phyloP scores from a whole-genome alignment of 2,888 invertebrate genomes.

The Drosophila birchii region DNA sequence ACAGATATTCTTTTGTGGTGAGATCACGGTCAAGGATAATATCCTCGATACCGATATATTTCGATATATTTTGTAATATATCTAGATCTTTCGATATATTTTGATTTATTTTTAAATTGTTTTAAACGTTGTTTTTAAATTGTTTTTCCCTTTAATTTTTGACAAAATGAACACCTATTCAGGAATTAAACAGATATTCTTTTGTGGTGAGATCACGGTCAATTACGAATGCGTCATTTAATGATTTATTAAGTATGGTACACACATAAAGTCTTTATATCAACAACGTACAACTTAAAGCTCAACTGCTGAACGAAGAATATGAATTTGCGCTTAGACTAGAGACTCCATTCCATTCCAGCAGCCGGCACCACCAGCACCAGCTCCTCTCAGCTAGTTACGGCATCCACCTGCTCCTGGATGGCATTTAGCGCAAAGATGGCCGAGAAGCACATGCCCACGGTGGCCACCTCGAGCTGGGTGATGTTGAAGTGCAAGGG shows the following conservation, averaged over 20 bases:
- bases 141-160: too few relatives aligned
- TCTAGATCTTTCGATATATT: too few relatives aligned
- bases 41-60: too few relatives aligned
- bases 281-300: constrained; percentile 13
- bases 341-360: constrained; percentile 8
- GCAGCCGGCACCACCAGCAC: neutral
- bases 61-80: too few relatives aligned
- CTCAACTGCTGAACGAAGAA: constrained; percentile 1
- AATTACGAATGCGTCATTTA: constrained; percentile 1
- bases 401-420: constrained; percentile 59
- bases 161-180: too few relatives aligned
- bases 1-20: too few relatives aligned
- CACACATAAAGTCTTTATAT: constrained; percentile 1
- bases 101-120: too few relatives aligned
- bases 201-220: neutral
- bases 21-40: too few relatives aligned
- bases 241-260: constrained; percentile 9
- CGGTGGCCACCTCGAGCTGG: constrained; percentile 61
- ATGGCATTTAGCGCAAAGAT: constrained; percentile 69
- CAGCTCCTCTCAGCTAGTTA: constrained; percentile 23
- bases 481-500: constrained; percentile 62
- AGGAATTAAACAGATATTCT: neutral
- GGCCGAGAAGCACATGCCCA: constrained; percentile 70
- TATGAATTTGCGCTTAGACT: neutral
- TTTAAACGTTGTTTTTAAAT: neutral